These are phyloP conservation scores for Leptogaster cylindrica DNA, from an alignment of 2,888 invertebrate genomes.

Conservation along the genomic window DNA sequence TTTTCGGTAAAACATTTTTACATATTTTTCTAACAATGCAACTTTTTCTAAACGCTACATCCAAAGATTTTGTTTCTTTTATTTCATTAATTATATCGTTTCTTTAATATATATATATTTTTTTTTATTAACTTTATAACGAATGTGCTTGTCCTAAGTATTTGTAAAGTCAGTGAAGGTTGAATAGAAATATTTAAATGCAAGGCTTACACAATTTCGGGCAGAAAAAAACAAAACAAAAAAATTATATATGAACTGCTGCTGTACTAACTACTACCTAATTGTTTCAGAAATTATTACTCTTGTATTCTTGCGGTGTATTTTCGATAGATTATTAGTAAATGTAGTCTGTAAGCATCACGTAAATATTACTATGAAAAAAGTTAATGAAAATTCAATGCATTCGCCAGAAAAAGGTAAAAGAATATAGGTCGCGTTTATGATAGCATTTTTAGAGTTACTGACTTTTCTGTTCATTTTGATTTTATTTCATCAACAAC, in stretches of 20 bases:
- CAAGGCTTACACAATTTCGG: constrained; percentile 33
- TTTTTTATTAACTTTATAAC: constrained; percentile 29
- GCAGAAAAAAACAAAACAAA: constrained; percentile 22
- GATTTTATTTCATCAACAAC: constrained; percentile 49
- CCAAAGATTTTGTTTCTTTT: constrained; percentile 7
- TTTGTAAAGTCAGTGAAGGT: constrained; percentile 19
- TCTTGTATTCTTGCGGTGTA: constrained; percentile 12
- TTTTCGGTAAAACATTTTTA: constrained; percentile 29
- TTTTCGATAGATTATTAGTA: constrained; percentile 1
- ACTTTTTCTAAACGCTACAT: constrained; percentile 27
- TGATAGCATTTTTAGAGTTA: constrained; percentile 48
- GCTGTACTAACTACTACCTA: constrained; percentile 26
- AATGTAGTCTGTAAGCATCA: constrained; percentile 18
- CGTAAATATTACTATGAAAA: constrained; percentile 22
- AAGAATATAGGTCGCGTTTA: constrained; percentile 3
- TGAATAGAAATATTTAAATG: constrained; percentile 16
- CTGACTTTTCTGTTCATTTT: constrained; percentile 45
- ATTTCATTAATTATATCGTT: constrained; percentile 22
- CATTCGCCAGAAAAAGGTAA: neutral
- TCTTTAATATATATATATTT: constrained; percentile 1
- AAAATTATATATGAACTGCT: too few species aligned
- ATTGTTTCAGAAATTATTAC: constrained; percentile 18
- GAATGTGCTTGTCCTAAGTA: constrained; percentile 38
- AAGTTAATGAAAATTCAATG: too few species aligned
- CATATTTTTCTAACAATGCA: constrained; percentile 26